These are phyloP conservation scores for Drosophila rubida DNA, from an alignment of 2,888 invertebrate species.

Conservation along the genomic window DNA sequence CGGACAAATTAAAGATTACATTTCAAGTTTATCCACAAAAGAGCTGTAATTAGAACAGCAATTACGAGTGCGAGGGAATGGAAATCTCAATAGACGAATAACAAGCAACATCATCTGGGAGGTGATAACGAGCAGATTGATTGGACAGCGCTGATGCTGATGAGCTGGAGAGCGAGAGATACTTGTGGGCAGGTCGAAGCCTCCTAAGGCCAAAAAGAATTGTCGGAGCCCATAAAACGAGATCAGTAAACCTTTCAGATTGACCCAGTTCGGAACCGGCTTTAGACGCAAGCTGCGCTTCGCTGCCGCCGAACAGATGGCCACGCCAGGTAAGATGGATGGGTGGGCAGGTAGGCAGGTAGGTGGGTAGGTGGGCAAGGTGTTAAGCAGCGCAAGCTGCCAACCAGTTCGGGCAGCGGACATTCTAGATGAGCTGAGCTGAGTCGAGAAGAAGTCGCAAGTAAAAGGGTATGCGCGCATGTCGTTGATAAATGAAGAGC, in stretches of 20 bases:
- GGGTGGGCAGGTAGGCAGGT: slow-evolving; percentile 22
- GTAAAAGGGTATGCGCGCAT: slow-evolving; percentile 40
- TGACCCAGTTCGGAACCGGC: slow-evolving; percentile 77
- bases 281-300: slow-evolving; percentile 27
- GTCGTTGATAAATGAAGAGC: slow-evolving; percentile 51
- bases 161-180: slow-evolving; percentile 17
- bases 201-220: slow-evolving; percentile 46
- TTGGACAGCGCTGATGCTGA: slow-evolving; percentile 38
- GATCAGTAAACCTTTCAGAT: slow-evolving; percentile 77
- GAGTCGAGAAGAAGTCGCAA: background rate
- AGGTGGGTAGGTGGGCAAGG: slow-evolving; percentile 45
- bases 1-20: slow-evolving; percentile 14
- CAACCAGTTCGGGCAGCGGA: slow-evolving; percentile 63
- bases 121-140: slow-evolving; percentile 43
- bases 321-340: slow-evolving; percentile 5
- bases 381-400: slow-evolving; percentile 48
- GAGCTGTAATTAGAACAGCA: slow-evolving; percentile 25
- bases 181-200: slow-evolving; percentile 13
- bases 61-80: slow-evolving; percentile 5
- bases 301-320: background rate
- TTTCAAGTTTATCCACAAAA: slow-evolving; percentile 12
- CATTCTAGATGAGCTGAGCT: slow-evolving; percentile 68
- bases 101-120: slow-evolving; percentile 18
- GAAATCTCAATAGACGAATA: slow-evolving; percentile 13
- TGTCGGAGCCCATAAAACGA: slow-evolving; percentile 60